Base-by-base conservation (phyloP, 2,888 invertebrate genomes). In the Polyommatus icarus region DNA sequence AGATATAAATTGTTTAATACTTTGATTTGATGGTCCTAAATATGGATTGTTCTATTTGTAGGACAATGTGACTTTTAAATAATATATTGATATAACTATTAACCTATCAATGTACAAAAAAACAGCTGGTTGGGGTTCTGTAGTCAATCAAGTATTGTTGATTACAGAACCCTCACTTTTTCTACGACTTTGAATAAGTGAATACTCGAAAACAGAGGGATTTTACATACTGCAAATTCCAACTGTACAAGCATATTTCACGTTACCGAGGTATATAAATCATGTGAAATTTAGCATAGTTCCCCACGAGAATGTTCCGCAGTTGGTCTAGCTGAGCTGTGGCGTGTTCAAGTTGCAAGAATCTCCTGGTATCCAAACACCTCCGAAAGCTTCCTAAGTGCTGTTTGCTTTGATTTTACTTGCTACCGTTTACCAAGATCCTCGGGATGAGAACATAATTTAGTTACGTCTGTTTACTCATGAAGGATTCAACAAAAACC, bases 351-450 rank as follows among this genome's bases (percentile, higher is more conserved):
- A 77, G 57, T 73, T 72, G 72, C 59, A 24, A 24, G 59, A 73
- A 77, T 77, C 76, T 61, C 59, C 36, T n/a, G 40, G 29, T 71
- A 59, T 78, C 32, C 71, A 76, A 76, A 76, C 72, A 59, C 73
- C 50, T 76, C 72, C 40, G 32, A 61, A 59, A 72, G 76, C 77
- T 59, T 50, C 46, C 77, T 61, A 46, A 73, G 72, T 24, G 72
- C 40, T 61, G 78, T 78, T 78, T 78, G 61, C 73, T 76, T 78
- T 76, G 78, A 78, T 78, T 76, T 76, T 32, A 73, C 72, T 76
- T 50, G 29, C 15, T 29, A 67, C 29, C 15, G 15, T 67, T 67
- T 67, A 32, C 67, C 18, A 2, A 67, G 15, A 67, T 67, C 67
- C 29, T 29, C 15, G 6, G 15, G 18, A 32, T 15, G 67, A 29